These are phyloP conservation scores for Trogon surrucura DNA, from an alignment of 2,113 vertebrate genomes.

Conservation along the genomic window DNA sequence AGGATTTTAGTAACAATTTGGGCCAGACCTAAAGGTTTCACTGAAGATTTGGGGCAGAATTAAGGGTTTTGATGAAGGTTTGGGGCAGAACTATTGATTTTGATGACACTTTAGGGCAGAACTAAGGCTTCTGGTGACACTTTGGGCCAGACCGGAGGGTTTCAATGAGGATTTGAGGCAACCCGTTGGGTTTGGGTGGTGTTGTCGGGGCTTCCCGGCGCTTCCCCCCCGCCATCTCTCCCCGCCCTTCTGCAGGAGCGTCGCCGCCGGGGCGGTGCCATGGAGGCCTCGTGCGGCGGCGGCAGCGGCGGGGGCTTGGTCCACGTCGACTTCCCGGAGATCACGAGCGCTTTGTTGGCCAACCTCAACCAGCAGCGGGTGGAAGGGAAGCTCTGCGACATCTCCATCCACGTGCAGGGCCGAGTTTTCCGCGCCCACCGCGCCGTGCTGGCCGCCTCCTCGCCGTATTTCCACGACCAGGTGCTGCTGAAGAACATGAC, in stretches of 20 bases:
- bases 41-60: too few species aligned
- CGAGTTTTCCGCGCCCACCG: conserved; percentile 75
- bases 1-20: too few species aligned
- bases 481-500: conserved; percentile 92
- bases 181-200: too few species aligned
- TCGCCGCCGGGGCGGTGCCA: conserved; percentile 17
- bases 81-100: too few species aligned
- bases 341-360: conserved; percentile 85
- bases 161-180: too few species aligned
- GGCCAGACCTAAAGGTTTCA: too few species aligned
- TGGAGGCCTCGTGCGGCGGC: conserved; percentile 17
- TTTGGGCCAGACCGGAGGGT: too few species aligned
- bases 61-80: too few species aligned
- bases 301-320: conserved; percentile 46
- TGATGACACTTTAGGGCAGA: too few species aligned
- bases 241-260: neutral
- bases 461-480: conserved; percentile 84
- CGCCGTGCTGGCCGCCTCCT: conserved; percentile 75
- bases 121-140: too few species aligned
- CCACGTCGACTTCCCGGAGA: conserved; percentile 88
- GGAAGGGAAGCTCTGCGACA: conserved; percentile 82
- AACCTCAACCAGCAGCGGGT: conserved; percentile 89
- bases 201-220: too few species aligned
- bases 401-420: conserved; percentile 75
- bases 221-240: neutral